Evolutionary conservation across 2,113 vertebrate species (phyloP), one percentile per base, ranked within the genome.

Genomic region (Xyliphius kryptos): DNA sequence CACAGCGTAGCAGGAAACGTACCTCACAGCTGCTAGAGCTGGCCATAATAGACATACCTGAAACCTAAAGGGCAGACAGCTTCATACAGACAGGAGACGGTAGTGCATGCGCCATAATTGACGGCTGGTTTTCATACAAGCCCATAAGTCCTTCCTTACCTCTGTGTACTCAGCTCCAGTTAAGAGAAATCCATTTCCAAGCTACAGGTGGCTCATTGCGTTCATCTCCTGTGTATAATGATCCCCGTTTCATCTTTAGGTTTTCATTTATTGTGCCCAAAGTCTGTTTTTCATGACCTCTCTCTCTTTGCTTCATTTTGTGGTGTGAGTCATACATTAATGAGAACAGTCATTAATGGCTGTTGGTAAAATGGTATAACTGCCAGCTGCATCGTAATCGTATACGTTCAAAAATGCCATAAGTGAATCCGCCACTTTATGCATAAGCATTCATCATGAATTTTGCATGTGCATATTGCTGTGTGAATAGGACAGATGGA

Each of bases 111-210:
- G 14, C 12, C 38, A 11, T 44, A 6, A 9, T 14, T 62, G 66
- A 65, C 49, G 68, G 68, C 53, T 32, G 65, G 36, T 17, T 54
- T 50, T 48, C 38, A 19, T 48, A 68, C 40, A 20, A 69, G 44
- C 44, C 38, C 57, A 53, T 15, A 13, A 46, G 54, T 72, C 76
- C 71, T 71, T 76, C 74, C 76, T 74, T 70, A 66, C 46, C 20
- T 50, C 15, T 3, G 5, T 9, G 15, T 17, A 32, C 21, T 50
- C 58, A 57, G 37, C 38, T 7, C 11, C 20, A 40, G 48, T 48
- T 14, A 64, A 17, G 3, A 50, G 57, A 43, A 49, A 9, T 20
- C 47, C 32, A 51, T 66, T 44, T 43, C 37, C 54, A 16, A 56
- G 10, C 44, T 61, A 17, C 61, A 68, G 56, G 69, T 67, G 59